Conservation (phyloP, 1,140 invertebrate species). For the Pectinophora gossypiella region DNA sequence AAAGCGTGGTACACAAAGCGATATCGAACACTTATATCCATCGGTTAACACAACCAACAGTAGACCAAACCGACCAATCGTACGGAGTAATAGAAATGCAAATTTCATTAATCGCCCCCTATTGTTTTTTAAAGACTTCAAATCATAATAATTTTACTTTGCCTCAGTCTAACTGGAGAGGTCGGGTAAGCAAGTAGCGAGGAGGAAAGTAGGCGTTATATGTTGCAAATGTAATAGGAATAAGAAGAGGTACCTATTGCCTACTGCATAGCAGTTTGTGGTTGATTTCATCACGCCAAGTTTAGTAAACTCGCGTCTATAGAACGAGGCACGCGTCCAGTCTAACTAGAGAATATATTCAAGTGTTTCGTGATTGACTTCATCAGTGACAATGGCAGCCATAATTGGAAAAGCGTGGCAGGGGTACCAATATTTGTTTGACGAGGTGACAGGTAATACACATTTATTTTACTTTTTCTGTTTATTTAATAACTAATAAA, state of each 20-base stretch:
- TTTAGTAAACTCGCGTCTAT: background rate
- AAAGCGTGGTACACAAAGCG: no score
- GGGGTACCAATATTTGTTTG: conserved; percentile 30
- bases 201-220: no score
- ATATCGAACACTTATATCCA: no score
- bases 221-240: no score
- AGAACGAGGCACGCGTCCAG: background rate
- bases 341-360: background rate
- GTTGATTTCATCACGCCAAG: background rate
- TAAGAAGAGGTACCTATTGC: no score
- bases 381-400: conserved; percentile 31
- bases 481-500: no score
- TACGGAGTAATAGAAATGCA: background rate
- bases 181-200: background rate
- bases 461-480: background rate
- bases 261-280: no score
- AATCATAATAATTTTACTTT: no score
- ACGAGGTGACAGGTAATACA: conserved; percentile 34
- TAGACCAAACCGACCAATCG: no score
- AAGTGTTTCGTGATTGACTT: background rate
- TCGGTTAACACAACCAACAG: no score
- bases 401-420: conserved; percentile 27
- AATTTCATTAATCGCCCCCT: background rate
- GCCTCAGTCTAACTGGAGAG: background rate
- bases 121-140: background rate